A percentile compares a stretch with the other conserved stretches of the same genome.
Evolutionary conservation across 2,113 vertebrate genomes (phyloP).

Genomic region (Saccopteryx bilineata): DNA sequence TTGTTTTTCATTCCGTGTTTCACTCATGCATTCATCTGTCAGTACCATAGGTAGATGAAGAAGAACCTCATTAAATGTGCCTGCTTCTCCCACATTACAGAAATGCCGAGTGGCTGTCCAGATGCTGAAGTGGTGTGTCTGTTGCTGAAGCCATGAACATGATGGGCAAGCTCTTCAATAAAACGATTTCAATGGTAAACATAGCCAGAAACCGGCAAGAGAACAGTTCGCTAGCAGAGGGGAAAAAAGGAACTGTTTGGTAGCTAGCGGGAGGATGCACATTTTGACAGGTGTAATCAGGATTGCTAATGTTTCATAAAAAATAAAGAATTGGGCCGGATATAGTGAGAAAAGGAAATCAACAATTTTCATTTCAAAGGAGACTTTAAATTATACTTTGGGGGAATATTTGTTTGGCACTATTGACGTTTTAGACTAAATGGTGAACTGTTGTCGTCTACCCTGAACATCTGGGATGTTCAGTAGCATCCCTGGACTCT

Average conservation of each 20-base stretch:
- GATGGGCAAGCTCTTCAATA: not conserved
- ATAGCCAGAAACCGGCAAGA: not conserved
- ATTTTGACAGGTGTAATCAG: not conserved
- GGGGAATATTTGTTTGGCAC: too few species aligned
- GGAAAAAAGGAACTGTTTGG: not conserved
- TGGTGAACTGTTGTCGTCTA: not conserved
- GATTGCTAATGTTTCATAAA: slow-evolving; percentile 1
- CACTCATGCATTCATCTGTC: not conserved
- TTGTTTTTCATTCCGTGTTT: not conserved
- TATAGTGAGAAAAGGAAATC: not conserved
- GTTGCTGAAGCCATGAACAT: too few species aligned
- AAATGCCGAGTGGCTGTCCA: not conserved
- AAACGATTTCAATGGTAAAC: not conserved
- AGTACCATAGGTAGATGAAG: not conserved
- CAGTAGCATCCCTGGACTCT: not conserved
- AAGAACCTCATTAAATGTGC: not conserved
- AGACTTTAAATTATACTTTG: not conserved
- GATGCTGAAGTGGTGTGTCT: not conserved
- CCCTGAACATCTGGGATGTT: accelerated
- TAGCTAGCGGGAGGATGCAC: not conserved
- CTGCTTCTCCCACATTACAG: not conserved
- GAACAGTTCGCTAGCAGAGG: not conserved
- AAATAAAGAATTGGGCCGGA: not conserved
- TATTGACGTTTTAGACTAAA: not conserved
- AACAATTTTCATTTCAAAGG: not conserved